Conservation (phyloP, 2,888 invertebrate genomes). For the Salticus scenicus region DNA sequence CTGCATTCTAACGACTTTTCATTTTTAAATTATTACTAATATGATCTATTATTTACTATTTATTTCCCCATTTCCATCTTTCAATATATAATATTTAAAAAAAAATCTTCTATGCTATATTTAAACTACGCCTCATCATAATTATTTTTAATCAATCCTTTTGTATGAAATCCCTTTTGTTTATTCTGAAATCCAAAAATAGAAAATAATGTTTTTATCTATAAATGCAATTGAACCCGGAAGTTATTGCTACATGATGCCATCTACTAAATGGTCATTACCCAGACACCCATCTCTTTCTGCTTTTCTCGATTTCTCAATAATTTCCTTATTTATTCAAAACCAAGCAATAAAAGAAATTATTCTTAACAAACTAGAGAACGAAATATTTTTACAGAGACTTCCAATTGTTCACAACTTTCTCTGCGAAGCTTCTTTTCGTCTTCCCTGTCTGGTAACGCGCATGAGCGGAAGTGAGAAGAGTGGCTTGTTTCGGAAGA, state of each 20-base stretch:
- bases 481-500: constrained; percentile 61
- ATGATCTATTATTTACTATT: too few species aligned
- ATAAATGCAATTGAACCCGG: background rate
- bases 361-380: background rate
- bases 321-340: background rate
- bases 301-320: background rate
- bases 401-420: background rate
- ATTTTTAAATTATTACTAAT: too few species aligned
- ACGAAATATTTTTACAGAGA: background rate
- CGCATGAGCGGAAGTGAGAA: constrained; percentile 63
- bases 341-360: background rate
- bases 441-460: background rate
- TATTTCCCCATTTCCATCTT: too few species aligned
- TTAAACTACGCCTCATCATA: too few species aligned
- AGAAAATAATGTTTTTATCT: too few species aligned
- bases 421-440: constrained; percentile 12
- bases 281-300: background rate
- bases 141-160: too few species aligned
- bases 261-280: background rate
- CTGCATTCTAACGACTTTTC: too few species aligned
- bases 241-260: background rate
- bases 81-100: too few species aligned
- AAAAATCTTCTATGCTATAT: too few species aligned
- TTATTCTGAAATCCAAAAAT: too few species aligned
- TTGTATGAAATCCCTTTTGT: too few species aligned